These are phyloP conservation scores for Argentina silus DNA, from an alignment of 2,797 vertebrate species.

Conservation along the genomic window DNA sequence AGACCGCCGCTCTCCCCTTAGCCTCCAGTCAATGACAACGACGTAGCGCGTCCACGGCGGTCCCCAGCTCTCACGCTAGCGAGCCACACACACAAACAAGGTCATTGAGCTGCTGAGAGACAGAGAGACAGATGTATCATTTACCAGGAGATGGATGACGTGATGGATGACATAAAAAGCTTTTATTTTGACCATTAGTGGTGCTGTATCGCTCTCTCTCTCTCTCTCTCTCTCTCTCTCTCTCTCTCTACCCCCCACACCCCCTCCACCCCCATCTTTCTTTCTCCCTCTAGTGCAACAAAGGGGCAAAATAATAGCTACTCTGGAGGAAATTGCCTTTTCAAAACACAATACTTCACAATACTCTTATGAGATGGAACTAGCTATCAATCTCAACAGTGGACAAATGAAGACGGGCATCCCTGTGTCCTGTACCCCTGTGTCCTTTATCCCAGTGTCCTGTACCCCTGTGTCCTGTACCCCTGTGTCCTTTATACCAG, in stretches of 20 bases:
- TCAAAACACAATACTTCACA: conserved; percentile 60
- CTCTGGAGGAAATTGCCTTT: conserved; percentile 69
- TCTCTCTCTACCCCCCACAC: conserved; percentile 13
- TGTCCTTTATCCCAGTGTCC: no score
- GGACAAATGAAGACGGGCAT: conserved; percentile 52
- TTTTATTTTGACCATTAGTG: conserved; percentile 58
- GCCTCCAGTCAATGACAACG: conserved; percentile 51
- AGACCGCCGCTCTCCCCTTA: conserved; percentile 31
- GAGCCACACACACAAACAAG: conserved; percentile 74
- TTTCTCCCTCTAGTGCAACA: conserved; percentile 36
- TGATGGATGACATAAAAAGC: conserved; percentile 63
- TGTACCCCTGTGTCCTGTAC: no score
- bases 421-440: not conserved
- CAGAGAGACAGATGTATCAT: conserved; percentile 69
- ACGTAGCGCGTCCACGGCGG: conserved; percentile 38
- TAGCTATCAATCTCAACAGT: no score
- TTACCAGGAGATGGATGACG: conserved; percentile 75
- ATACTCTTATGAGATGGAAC: conserved; percentile 20
- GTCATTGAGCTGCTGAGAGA: conserved; percentile 62
- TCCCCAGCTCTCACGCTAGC: conserved; percentile 51
- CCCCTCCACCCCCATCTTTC: conserved; percentile 24
- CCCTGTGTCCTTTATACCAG: no score
- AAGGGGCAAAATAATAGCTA: conserved; percentile 69
- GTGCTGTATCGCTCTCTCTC: not conserved
- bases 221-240: not conserved